These are phyloP conservation scores for Bombus balteatus DNA, from an alignment of 1,140 invertebrate species.

Conservation along the genomic window DNA sequence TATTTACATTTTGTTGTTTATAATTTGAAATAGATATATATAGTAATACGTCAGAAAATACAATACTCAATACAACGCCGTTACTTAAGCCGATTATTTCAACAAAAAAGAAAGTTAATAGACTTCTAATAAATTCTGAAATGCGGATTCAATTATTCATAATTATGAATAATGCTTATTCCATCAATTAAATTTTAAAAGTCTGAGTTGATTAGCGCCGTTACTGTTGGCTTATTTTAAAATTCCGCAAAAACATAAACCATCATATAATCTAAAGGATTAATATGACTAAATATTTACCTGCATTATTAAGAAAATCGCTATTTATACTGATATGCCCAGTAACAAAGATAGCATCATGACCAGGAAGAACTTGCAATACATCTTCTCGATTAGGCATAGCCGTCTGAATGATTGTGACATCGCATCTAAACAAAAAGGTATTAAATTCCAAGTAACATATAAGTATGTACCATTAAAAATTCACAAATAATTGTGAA, in stretches of 20 bases:
- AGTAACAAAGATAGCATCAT: conserved; percentile 74
- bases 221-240: neutral
- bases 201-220: neutral
- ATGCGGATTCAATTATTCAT: neutral
- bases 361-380: conserved; percentile 69
- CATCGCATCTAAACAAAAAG: conserved; percentile 67
- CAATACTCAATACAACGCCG: neutral
- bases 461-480: neutral
- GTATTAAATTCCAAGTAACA: neutral
- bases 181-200: neutral
- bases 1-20: neutral
- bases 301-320: conserved; percentile 74
- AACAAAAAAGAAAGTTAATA: neutral
- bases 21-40: too few species aligned
- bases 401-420: conserved; percentile 70
- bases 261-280: neutral
- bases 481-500: neutral
- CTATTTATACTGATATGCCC: conserved; percentile 68
- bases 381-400: conserved; percentile 61
- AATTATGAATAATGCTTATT: neutral
- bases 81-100: neutral
- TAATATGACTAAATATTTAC: conserved; percentile 55
- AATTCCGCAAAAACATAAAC: neutral
- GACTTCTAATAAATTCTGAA: neutral
- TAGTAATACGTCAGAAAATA: too few species aligned